These are phyloP conservation scores for Trichosurus vulpecula DNA, from an alignment of 2,797 vertebrate species.

Conservation along the genomic window DNA sequence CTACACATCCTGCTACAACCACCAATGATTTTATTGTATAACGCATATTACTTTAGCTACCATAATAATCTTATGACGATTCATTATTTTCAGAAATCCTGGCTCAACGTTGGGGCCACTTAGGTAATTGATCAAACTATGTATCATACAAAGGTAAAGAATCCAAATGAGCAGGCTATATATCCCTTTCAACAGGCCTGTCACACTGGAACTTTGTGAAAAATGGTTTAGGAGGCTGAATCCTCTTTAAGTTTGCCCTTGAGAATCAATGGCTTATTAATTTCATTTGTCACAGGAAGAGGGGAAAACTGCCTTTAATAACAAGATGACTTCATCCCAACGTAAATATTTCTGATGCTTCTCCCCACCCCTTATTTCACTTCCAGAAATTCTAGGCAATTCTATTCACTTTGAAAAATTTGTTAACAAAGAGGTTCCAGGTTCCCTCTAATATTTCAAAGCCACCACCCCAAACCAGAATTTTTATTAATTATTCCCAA, in stretches of 20 bases:
- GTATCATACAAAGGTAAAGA: background rate
- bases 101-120: background rate
- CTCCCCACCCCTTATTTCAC: background rate
- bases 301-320: background rate
- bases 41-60: background rate
- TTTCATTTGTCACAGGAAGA: slow-evolving; percentile 13
- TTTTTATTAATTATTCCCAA: slow-evolving; percentile 50
- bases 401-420: background rate
- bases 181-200: background rate
- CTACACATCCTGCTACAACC: background rate
- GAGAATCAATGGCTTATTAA: background rate
- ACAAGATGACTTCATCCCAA: background rate
- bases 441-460: background rate
- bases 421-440: background rate
- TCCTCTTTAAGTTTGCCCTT: slow-evolving; percentile 6
- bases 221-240: background rate
- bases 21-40: background rate
- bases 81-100: background rate
- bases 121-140: background rate
- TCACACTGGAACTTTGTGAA: background rate
- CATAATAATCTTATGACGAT: background rate
- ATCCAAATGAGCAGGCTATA: slow-evolving; percentile 10
- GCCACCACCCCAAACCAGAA: background rate
- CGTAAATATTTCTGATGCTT: background rate
- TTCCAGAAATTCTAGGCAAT: slow-evolving; percentile 17